Evolutionary conservation across 2,888 invertebrate genomes (phyloP), one percentile per base, ranked within the genome.

Genomic region (Diabrotica balteata): DNA sequence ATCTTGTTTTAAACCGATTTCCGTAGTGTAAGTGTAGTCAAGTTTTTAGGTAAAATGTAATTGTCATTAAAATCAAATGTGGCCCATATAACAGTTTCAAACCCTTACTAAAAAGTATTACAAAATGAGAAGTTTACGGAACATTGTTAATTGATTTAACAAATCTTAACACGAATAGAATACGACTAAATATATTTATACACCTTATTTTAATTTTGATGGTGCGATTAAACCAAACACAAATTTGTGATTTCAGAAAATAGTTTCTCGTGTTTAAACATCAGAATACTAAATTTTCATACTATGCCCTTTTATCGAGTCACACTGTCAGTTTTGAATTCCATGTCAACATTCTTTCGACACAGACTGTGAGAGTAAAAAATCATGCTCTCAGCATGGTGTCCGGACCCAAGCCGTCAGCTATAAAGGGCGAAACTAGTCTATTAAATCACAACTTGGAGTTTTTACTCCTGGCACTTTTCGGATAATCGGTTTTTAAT

Each of bases 351-450:
- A 52, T 49, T 52, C 52, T 45, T 64, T 64, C 46, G 52, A 52
- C 64, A 51, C 22, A 10, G 10, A 47, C 46, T 47, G 22, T 32
- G 10, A 59, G 17, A 67, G 67, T 63, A 67, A 67, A 67, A 67
- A 67, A 63, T 67, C 63, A 59, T 63, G 67, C 59, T 63, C 59
- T 50, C 67, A 63, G 54, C 59, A 59, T 44, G 67, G 55, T 59
- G 32, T 46, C 43, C 51, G 59, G 67, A 59, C 59, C 49, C 59
- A 58, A 45, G 63, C 55, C 63, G 51, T 10, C 52, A 49, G 53
- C 67, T 54, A 67, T 59, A 67, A 67, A 67, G 59, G 63, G 54
- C 63, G 52, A 67, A 58, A 57, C 65, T 65, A 61, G 65, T 66
- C 65, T 61, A 68, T 66, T 62, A 66, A 68, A 68, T 68, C 59